A percentile compares a stretch with the other conserved stretches of the same genome.
Conservation (phyloP, 1,140 invertebrate genomes). For the Aradophagus sp. region DNA sequence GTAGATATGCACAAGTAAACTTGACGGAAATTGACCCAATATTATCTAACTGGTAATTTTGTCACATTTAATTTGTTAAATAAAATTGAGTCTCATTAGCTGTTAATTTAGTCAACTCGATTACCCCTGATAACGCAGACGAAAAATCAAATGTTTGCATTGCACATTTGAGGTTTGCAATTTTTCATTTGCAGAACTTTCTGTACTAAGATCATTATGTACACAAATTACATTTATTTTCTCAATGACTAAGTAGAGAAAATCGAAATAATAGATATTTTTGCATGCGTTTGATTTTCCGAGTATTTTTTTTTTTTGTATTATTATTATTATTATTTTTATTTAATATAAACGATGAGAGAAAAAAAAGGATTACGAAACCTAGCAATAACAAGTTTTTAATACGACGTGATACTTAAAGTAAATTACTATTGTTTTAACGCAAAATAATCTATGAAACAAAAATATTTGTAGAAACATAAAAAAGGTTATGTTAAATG, state of each 20-base stretch:
- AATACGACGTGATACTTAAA: background rate
- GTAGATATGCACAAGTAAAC: conserved; percentile 9
- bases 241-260: conserved; percentile 51
- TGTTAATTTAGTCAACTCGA: conserved; percentile 54
- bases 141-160: conserved; percentile 59
- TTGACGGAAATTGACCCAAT: conserved; percentile 24
- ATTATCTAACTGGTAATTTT: conserved; percentile 11
- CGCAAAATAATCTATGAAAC: background rate
- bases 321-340: background rate
- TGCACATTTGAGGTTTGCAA: conserved; percentile 52
- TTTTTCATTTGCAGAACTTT: conserved; percentile 13
- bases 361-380: conserved; percentile 35
- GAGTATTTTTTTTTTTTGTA: too few relatives aligned
- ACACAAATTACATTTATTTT: conserved; percentile 15
- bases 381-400: conserved; percentile 1
- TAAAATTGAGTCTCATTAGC: conserved; percentile 8
- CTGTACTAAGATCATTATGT: conserved; percentile 1
- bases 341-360: conserved; percentile 39
- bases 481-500: conserved; percentile 1
- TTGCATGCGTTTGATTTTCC: conserved; percentile 21
- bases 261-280: conserved; percentile 35
- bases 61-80: conserved; percentile 2
- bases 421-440: background rate
- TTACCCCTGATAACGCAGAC: conserved; percentile 34
- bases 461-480: conserved; percentile 13